Evolutionary conservation across 2,113 vertebrate species (phyloP).

Genomic region (Etheostoma cragini): DNA sequence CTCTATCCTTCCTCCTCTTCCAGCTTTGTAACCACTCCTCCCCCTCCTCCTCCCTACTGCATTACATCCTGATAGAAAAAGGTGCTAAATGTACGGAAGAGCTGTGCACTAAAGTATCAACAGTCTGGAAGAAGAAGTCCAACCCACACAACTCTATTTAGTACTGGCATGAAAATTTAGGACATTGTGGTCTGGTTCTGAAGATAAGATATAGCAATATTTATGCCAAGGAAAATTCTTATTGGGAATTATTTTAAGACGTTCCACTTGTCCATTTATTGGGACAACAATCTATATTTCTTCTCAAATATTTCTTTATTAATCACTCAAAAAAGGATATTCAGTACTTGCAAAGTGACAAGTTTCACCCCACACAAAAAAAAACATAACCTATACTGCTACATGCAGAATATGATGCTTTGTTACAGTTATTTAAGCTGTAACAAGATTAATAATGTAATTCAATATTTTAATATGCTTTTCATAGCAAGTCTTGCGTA

Average conservation of each 20-base stretch:
- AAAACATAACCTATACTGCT: neutral
- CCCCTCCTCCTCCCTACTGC: slow-evolving; percentile 11
- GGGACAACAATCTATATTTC: neutral
- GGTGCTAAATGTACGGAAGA: neutral
- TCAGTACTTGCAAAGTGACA: too few species aligned
- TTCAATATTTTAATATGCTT: too few species aligned
- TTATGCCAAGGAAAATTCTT: neutral
- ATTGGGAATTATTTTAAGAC: neutral
- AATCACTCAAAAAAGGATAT: neutral
- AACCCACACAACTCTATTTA: neutral
- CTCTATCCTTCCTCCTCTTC: neutral
- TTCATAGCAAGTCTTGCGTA: neutral
- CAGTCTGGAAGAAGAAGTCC: neutral
- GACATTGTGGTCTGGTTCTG: neutral
- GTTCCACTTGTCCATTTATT: neutral
- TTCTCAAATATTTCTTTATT: neutral
- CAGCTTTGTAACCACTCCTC: neutral
- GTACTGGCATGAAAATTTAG: neutral
- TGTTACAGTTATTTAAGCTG: too few species aligned
- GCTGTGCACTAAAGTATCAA: slow-evolving; percentile 14
- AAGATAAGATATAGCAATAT: neutral
- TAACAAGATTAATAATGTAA: too few species aligned
- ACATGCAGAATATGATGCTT: neutral
- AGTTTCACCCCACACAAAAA: neutral
- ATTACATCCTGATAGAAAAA: slow-evolving; percentile 25